Conservation (phyloP, 1,140 invertebrate genomes). For the Portunus trituberculatus region DNA sequence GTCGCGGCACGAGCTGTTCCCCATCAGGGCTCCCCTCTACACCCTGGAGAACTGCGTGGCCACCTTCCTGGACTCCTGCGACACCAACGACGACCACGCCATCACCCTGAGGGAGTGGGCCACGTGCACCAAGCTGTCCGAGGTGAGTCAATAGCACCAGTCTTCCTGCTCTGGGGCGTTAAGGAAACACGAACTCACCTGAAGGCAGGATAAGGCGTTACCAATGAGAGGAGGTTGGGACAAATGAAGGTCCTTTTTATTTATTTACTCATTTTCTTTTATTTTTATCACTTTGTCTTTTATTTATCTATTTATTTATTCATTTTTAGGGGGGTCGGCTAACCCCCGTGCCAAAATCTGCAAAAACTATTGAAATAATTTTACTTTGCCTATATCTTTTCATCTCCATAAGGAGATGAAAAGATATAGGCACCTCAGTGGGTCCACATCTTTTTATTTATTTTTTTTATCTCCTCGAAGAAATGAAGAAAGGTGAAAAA, state of each 20-base stretch:
- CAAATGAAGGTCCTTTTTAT: neutral
- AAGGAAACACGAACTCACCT: neutral
- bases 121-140: constrained; percentile 91
- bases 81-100: constrained; percentile 91
- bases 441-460: no score
- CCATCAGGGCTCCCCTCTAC: constrained; percentile 94
- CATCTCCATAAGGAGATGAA: no score
- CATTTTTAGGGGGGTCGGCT: no score
- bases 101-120: constrained; percentile 96
- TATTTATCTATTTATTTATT: no score
- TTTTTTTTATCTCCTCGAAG: no score
- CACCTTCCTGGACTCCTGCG: constrained; percentile 95
- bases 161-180: neutral
- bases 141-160: constrained; percentile 81
- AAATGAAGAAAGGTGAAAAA: no score
- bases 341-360: no score
- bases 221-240: neutral
- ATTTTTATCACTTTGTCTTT: neutral
- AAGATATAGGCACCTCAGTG: no score
- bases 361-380: no score
- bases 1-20: constrained; percentile 96
- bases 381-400: no score
- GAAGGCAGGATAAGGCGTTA: neutral
- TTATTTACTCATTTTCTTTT: neutral
- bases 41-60: constrained; percentile 96